Conservation (phyloP, 2,797 vertebrate genomes). For the Lutra lutra region DNA sequence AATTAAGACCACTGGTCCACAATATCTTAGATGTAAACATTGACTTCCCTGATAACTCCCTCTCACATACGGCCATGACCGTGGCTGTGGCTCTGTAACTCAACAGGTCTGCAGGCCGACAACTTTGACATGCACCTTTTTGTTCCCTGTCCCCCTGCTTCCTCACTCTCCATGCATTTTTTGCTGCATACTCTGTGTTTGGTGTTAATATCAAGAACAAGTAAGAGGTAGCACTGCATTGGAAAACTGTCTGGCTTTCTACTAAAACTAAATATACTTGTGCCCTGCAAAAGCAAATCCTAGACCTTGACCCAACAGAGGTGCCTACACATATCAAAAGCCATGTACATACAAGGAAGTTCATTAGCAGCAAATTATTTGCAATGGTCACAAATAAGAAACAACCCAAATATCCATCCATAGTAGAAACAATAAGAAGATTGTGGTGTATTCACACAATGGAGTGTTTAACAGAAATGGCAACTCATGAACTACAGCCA, state of each 20-base stretch:
- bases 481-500: background rate
- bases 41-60: background rate
- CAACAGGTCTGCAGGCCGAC: background rate
- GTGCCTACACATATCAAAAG: background rate
- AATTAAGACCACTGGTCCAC: background rate
- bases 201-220: background rate
- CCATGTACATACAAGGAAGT: background rate
- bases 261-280: background rate
- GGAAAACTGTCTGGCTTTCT: background rate
- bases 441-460: background rate
- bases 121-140: background rate
- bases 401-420: background rate
- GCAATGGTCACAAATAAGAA: background rate
- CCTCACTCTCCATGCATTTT: background rate
- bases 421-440: background rate
- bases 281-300: background rate
- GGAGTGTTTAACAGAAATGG: background rate
- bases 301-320: background rate
- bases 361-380: background rate
- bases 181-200: background rate
- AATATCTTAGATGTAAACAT: background rate
- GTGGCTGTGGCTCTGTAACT: background rate
- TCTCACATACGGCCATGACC: background rate
- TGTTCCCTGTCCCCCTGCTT: background rate
- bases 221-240: background rate